phyloP scores from a whole-genome alignment of 2,113 vertebrate genomes.

The Ailuropoda melanoleuca region DNA sequence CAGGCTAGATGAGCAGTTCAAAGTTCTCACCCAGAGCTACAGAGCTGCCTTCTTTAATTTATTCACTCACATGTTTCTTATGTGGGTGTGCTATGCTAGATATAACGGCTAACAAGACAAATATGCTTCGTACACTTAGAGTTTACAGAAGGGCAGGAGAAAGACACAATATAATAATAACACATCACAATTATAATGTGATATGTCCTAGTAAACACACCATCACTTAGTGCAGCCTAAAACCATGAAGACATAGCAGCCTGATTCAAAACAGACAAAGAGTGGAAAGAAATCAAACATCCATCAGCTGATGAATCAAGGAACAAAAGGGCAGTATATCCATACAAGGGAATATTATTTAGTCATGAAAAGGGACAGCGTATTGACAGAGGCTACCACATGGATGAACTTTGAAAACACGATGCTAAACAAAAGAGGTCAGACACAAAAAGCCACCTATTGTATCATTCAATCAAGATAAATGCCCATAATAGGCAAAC shows the following conservation, averaged over 20 bases:
- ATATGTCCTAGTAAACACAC: background rate
- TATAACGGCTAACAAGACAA: background rate
- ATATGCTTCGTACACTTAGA: background rate
- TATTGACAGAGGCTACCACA: background rate
- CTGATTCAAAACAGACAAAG: background rate
- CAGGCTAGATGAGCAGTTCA: background rate
- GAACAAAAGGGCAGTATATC: background rate
- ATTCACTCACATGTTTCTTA: background rate
- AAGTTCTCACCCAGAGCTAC: slow-evolving; percentile 15
- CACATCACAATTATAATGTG: background rate
- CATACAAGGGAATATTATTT: background rate
- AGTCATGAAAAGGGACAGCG: background rate
- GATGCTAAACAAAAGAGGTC: background rate
- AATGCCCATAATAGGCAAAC: background rate
- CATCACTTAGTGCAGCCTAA: background rate
- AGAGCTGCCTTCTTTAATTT: slow-evolving; percentile 42
- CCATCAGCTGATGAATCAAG: background rate
- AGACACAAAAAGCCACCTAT: background rate
- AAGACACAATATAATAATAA: background rate
- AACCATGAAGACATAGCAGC: background rate
- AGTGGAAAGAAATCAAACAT: background rate
- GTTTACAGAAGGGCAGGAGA: background rate
- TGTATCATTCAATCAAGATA: background rate
- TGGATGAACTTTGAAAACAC: background rate
- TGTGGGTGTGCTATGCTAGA: background rate